Evolutionary conservation across 2,888 invertebrate genomes (phyloP).

Genomic region (Acholoe squamosa): DNA sequence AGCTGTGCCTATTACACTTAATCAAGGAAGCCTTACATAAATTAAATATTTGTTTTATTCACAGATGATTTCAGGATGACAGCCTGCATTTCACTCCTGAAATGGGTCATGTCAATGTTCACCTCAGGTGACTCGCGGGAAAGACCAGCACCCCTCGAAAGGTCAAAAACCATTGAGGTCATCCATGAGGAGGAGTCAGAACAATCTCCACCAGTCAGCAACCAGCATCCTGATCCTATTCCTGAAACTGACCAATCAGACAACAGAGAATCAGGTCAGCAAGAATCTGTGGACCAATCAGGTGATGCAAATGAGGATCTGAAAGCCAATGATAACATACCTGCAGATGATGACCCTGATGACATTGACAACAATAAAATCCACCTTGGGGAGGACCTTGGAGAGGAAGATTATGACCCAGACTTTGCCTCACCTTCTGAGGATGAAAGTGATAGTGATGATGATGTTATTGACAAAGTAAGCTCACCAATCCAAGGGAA

Average conservation of each 20-base stretch:
- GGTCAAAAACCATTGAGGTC: conserved; percentile 51
- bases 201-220: neutral
- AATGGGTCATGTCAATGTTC: conserved; percentile 66
- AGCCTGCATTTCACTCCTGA: conserved; percentile 70
- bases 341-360: neutral
- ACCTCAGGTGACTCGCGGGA: neutral
- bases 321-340: neutral
- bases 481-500: conserved; percentile 46
- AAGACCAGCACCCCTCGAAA: neutral
- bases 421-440: conserved; percentile 42
- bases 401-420: conserved; percentile 11
- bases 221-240: neutral
- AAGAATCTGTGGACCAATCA: neutral
- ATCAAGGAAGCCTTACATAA: too few relatives aligned
- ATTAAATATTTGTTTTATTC: neutral
- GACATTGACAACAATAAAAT: neutral
- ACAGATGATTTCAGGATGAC: conserved; percentile 72
- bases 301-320: neutral
- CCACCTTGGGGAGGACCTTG: conserved; percentile 5
- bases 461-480: conserved; percentile 48
- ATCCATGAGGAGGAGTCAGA: conserved; percentile 52
- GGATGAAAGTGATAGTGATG: conserved; percentile 43
- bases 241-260: conserved; percentile 47
- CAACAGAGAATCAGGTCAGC: conserved; percentile 7
- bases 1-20: too few relatives aligned